Base-by-base conservation (phyloP, 1,140 invertebrate species). In the Drosophila ironensis region DNA sequence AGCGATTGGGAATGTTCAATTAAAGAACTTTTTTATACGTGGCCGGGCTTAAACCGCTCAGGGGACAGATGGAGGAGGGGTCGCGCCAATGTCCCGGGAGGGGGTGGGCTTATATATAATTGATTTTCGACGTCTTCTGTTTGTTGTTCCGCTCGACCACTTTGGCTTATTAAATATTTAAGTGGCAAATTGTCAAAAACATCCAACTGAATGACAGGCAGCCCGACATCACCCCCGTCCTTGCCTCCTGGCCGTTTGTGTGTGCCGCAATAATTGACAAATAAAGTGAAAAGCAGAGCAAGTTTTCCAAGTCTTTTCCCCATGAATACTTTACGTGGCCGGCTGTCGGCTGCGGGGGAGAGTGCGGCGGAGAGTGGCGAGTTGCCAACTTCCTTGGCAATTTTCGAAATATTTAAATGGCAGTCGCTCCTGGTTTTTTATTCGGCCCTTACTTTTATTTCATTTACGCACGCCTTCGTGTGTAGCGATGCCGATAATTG, bases 141-240 rank as follows among this genome's bases (percentile, higher is more conserved):
- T 82, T 76, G 64, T 56, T 60, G 37, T 64, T 56, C 64, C 42
- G 37, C 51, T 60, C 42, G 56, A 57, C 52, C 80, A 87, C 80
- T 86, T 86, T 78, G 71, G 56, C 82, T 87, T 84, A 86, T 84
- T 84, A 78, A 78, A 84, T 84, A 86, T 84, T 86, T 86, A 84
- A 71, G 72, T 54, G 54, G 42, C 57, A 37, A 75, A 56, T 72
- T 81, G 76, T 80, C 75, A 80, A 56, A 78, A 56, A 67, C 74
- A 73, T 67, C 54, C 51, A 54, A 57, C 25, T 59, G 51, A 77
- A 46, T 77, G 73, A 77, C 45, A 67, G 70, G 59, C 35, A 37
- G 28, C 57, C 22, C 47, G 8, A 16, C 1, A 11, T 17, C 8
- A 7, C 7, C 14, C 12, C 1, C 14, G 9, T 6, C 22, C 4